phyloP scores from a whole-genome alignment of 2,888 invertebrate genomes.

The Drosophila percnosoma region DNA sequence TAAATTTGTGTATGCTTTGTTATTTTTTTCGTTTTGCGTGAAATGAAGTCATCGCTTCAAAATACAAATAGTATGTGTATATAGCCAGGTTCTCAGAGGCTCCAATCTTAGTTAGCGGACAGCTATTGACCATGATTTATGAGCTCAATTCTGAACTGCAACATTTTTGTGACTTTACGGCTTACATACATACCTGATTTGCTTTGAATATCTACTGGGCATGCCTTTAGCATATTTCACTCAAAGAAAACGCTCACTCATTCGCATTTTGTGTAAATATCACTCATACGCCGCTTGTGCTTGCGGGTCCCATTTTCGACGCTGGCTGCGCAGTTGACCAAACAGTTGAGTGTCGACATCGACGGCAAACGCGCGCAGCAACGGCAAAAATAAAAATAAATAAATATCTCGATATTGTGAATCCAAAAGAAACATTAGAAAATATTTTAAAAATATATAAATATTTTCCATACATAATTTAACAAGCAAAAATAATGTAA shows the following conservation, averaged over 20 bases:
- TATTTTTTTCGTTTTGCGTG: constrained; percentile 27
- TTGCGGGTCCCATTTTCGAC: constrained; percentile 46
- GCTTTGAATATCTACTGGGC: background rate
- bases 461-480: constrained; percentile 1
- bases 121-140: constrained; percentile 27
- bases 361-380: constrained; percentile 70
- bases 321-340: constrained; percentile 69
- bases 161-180: constrained; percentile 21
- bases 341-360: constrained; percentile 74
- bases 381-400: constrained; percentile 37
- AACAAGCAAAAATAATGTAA: constrained; percentile 27
- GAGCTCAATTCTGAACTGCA: constrained; percentile 6
- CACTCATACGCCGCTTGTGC: constrained; percentile 77
- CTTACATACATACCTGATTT: background rate
- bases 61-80: constrained; percentile 33
- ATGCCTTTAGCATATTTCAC: constrained; percentile 1
- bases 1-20: constrained; percentile 23
- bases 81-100: constrained; percentile 19
- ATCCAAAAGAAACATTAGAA: constrained; percentile 17
- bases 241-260: constrained; percentile 59
- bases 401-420: constrained; percentile 11
- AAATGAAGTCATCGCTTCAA: constrained; percentile 77
- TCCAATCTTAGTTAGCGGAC: constrained; percentile 24
- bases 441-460: constrained; percentile 1
- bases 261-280: constrained; percentile 48